Percentiles rank a stretch among this genome's conserved stretches.
Conservation (phyloP, 2,113 vertebrate genomes). For the Podarcis cretensis region DNA sequence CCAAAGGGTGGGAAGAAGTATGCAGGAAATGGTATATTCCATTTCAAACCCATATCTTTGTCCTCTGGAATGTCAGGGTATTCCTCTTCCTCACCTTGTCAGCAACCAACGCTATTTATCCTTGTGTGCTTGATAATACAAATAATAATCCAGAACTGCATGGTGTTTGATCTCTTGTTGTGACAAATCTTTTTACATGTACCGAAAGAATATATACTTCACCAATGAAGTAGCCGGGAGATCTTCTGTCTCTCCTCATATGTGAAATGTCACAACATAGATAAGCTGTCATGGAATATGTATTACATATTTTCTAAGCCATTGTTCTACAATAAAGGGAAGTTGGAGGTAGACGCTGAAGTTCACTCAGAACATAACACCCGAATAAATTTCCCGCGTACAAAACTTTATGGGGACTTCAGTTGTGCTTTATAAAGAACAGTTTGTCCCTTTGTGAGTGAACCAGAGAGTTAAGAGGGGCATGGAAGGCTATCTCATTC, state of each 20-base stretch:
- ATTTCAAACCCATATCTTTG: constrained; percentile 20
- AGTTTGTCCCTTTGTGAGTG: not conserved
- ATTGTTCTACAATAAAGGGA: constrained; percentile 34
- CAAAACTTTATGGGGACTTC: not conserved
- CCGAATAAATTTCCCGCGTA: not conserved
- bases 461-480: no score
- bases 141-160: constrained; percentile 48
- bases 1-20: not conserved
- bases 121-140: constrained; percentile 20
- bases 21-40: constrained; percentile 18
- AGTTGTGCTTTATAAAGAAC: not conserved
- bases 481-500: not conserved
- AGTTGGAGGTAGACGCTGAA: constrained; percentile 27
- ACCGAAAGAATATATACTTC: constrained; percentile 53
- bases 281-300: constrained; percentile 24
- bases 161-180: constrained; percentile 70
- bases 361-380: not conserved
- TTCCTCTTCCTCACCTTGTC: constrained; percentile 52
- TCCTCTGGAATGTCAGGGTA: constrained; percentile 12
- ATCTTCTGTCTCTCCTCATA: constrained; percentile 50
- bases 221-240: constrained; percentile 59
- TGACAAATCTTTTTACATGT: constrained; percentile 72
- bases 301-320: constrained; percentile 25
- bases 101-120: constrained; percentile 64
- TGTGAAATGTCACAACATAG: constrained; percentile 68